A percentile compares a stretch with the other conserved stretches of the same genome.
Conservation (phyloP, 2,888 invertebrate species). For the Acanthosepion lycidas region DNA sequence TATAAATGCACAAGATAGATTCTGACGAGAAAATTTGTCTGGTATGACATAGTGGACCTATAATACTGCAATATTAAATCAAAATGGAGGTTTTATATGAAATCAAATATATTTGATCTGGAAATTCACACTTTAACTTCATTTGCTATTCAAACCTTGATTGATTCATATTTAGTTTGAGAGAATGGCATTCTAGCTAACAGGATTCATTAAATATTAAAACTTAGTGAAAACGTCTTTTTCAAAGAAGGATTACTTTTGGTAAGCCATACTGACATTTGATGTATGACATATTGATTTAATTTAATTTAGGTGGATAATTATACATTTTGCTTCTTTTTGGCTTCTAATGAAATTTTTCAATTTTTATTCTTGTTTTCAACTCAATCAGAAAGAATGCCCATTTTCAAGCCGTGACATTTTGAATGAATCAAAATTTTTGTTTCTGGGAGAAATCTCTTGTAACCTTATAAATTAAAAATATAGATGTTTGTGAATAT, state of each 20-base stretch:
- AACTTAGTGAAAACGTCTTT: not conserved
- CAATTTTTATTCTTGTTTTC: not conserved
- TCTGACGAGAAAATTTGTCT: too few species aligned
- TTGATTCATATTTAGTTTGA: not conserved
- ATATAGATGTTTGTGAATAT: not conserved
- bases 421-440: not conserved
- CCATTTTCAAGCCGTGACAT: not conserved
- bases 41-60: too few species aligned
- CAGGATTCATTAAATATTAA: not conserved
- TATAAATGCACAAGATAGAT: too few species aligned
- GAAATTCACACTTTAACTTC: not conserved
- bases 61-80: too few species aligned
- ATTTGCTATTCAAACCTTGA: not conserved
- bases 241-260: not conserved
- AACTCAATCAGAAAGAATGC: not conserved
- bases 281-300: conserved; percentile 18
- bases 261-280: not conserved
- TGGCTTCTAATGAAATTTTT: not conserved
- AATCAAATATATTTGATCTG: not conserved
- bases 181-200: not conserved
- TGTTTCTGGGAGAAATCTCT: not conserved
- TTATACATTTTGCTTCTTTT: not conserved
- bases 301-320: not conserved
- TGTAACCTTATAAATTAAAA: not conserved
- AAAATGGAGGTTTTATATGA: too few species aligned